These are phyloP conservation scores for Phycodurus eques DNA, from an alignment of 2,113 vertebrate genomes.

Conservation along the genomic window DNA sequence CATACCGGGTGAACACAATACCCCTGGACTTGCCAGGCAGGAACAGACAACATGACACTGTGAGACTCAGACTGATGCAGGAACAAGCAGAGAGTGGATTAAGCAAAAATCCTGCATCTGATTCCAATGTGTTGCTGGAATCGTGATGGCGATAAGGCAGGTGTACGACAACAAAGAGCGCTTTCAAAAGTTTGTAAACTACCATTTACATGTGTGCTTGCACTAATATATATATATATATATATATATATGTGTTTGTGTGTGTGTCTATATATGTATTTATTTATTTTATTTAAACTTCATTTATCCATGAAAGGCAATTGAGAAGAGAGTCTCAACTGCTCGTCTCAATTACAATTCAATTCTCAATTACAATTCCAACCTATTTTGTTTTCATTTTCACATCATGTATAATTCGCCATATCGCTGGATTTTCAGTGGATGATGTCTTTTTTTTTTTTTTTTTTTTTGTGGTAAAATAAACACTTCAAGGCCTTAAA, in stretches of 20 bases:
- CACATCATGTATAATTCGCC: no score
- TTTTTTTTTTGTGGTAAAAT: no score
- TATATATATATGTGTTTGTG: no score
- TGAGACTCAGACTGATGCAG: slow-evolving; percentile 60
- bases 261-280: no score
- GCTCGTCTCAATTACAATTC: no score
- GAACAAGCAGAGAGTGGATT: slow-evolving; percentile 59
- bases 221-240: not conserved
- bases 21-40: slow-evolving; percentile 3
- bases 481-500: no score
- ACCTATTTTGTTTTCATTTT: no score
- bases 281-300: not conserved
- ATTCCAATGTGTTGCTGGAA: slow-evolving; percentile 34
- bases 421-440: no score
- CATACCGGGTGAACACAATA: slow-evolving; percentile 36
- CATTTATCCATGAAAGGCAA: not conserved
- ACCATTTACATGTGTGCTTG: slow-evolving; percentile 1
- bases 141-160: slow-evolving; percentile 53
- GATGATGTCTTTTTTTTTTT: no score
- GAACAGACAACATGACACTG: slow-evolving; percentile 40
- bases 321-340: not conserved
- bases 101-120: slow-evolving; percentile 44
- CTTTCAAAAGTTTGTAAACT: slow-evolving; percentile 26
- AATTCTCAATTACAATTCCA: no score
- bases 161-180: slow-evolving; percentile 53